Base-by-base conservation (phyloP, 2,113 vertebrate species). In the Xenopus laevis region DNA sequence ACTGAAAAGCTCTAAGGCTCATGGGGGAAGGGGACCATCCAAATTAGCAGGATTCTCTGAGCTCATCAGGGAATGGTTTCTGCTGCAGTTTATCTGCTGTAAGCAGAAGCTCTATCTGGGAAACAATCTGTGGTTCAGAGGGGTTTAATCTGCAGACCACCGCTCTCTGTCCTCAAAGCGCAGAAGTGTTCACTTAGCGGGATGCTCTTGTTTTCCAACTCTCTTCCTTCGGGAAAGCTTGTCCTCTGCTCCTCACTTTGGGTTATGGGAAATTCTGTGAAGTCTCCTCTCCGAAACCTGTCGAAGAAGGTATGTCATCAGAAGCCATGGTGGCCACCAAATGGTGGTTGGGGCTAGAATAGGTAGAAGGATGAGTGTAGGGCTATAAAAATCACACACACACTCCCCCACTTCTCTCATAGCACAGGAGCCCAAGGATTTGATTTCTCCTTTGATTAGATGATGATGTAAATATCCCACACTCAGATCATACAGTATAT, bases 191-290 rank as follows among this genome's bases (percentile, higher is more conserved):
- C 79, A 87, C 79, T 85, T 85, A 85, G 91, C 89, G 87, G 84
- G 85, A 84, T 80, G 77, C 74, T 81, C 77, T 81, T 81, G 86
- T 85, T 84, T 82, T 85, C 81, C 80, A 81, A 79, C 81, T 63
- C 44, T 72, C 81, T 81, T 79, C 80, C 85, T 82, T 75, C 59
- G 67, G 71, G 81, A 81, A 80, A 81, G 71, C 78, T 82, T 45
- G 78, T 83, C 78, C 82, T 87, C 84, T 86, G 72, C 81, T 81
- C 71, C 83, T 80, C 79, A 74, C 84, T 82, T 75, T 80, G 82
- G 89, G 92, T 87, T 86, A 99, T 99, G 97, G 97, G 97, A 83
- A 99, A 99, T 93, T 98, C 95, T 89, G 93, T 99, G 88, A 98
- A 98, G 91, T 95, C 95, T 83, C 91, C 93, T 81, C 91, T 98